Conservation (phyloP, 2,113 vertebrate species). For the Narcine bancroftii region DNA sequence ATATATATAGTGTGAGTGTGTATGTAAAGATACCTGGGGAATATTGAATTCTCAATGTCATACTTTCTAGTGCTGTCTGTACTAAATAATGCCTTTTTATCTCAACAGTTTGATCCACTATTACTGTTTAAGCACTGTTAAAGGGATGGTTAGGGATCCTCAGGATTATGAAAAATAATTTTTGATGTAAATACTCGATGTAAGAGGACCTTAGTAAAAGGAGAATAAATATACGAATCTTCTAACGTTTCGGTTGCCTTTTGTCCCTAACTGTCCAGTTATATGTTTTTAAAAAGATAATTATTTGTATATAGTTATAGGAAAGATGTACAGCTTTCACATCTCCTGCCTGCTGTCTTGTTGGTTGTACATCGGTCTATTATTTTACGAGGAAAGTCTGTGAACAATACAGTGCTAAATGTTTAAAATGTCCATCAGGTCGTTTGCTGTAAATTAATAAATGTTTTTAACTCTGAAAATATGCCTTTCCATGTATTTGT, state of each 20-base stretch:
- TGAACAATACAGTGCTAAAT: constrained; percentile 70
- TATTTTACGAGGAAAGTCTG: constrained; percentile 73
- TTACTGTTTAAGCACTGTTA: constrained; percentile 45
- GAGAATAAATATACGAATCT: constrained; percentile 46
- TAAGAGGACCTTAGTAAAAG: constrained; percentile 45
- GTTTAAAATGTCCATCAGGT: constrained; percentile 75
- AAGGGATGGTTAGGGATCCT: constrained; percentile 48
- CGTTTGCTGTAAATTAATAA: constrained; percentile 87
- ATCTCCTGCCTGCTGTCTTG: constrained; percentile 56
- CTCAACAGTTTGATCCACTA: constrained; percentile 39
- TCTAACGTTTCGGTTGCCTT: constrained; percentile 38
- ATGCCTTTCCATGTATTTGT: constrained; percentile 49
- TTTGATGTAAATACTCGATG: constrained; percentile 44
- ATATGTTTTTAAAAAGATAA: constrained; percentile 66
- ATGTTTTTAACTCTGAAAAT: constrained; percentile 75
- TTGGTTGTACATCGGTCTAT: constrained; percentile 66
- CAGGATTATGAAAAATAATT: not conserved
- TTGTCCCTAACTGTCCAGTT: constrained; percentile 43
- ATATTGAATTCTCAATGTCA: constrained; percentile 39
- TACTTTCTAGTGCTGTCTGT: constrained; percentile 32
- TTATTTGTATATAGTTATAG: constrained; percentile 64
- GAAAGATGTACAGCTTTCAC: constrained; percentile 63
- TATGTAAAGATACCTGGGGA: constrained; percentile 50
- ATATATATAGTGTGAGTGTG: too few species aligned
- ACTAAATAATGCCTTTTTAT: constrained; percentile 41